Conservation (phyloP, 2,888 invertebrate species). For the Mactromeris polynyma region DNA sequence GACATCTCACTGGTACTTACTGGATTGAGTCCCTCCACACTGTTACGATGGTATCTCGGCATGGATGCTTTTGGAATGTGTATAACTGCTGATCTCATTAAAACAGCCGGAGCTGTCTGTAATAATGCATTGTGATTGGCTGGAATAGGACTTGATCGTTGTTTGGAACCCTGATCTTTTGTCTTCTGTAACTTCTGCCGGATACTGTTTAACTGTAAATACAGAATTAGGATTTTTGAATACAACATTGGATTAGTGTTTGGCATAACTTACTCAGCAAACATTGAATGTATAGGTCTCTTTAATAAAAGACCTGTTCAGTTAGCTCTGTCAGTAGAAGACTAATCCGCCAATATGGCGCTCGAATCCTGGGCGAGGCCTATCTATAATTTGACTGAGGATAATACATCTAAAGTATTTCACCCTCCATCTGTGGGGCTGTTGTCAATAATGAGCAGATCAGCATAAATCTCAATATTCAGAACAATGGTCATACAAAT, state of each 20-base stretch:
- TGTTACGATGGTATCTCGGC: conserved; percentile 92
- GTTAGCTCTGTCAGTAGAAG: too few relatives aligned
- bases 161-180: conserved; percentile 73
- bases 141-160: conserved; percentile 88
- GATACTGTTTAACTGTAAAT: conserved; percentile 64
- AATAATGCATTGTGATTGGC: conserved; percentile 88
- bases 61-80: conserved; percentile 89
- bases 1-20: conserved; percentile 85
- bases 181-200: conserved; percentile 65
- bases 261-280: too few relatives aligned
- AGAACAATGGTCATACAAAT: too few relatives aligned
- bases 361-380: too few relatives aligned
- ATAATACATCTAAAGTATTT: too few relatives aligned
- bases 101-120: conserved; percentile 79
- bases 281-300: too few relatives aligned
- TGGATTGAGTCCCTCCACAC: conserved; percentile 95
- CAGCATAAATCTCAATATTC: too few relatives aligned
- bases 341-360: too few relatives aligned
- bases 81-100: conserved; percentile 85
- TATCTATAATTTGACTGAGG: too few relatives aligned
- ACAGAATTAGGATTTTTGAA: background rate
- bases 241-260: background rate
- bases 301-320: too few relatives aligned
- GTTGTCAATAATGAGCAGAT: too few relatives aligned
- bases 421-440: too few relatives aligned